A percentile compares a stretch with the other conserved stretches of the same genome.
Evolutionary conservation across 2,113 vertebrate species (phyloP).

Genomic region (Oreotrochilus melanogaster): DNA sequence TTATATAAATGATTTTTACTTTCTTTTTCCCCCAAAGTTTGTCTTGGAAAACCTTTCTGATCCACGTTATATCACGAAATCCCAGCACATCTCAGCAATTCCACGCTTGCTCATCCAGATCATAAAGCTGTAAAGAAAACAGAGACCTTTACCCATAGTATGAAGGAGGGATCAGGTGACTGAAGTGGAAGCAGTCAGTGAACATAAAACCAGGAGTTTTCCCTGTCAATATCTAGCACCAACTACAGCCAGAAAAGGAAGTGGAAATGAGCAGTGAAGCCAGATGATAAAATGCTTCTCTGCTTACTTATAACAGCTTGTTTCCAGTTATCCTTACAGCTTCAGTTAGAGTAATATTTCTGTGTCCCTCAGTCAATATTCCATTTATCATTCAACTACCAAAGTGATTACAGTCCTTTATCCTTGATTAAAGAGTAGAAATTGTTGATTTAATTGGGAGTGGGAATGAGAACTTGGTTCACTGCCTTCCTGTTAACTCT

Average conservation of each 20-base stretch:
- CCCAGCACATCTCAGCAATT: not conserved
- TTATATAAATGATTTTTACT: not conserved
- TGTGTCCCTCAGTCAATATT: not conserved
- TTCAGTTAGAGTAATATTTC: not conserved
- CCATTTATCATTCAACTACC: not conserved
- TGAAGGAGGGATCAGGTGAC: not conserved
- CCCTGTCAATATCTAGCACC: not conserved
- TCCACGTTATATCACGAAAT: fast-evolving
- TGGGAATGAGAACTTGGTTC: not conserved
- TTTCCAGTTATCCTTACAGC: not conserved
- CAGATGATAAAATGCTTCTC: not conserved
- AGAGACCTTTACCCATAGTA: not conserved
- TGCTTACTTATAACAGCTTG: not conserved
- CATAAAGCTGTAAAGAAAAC: not conserved
- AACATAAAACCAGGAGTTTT: not conserved
- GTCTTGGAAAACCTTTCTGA: not conserved
- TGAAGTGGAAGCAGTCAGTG: not conserved
- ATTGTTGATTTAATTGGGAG: constrained; percentile 16
- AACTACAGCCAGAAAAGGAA: not conserved
- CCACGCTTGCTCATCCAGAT: not conserved
- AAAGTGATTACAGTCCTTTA: not conserved
- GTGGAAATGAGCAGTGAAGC: not conserved
- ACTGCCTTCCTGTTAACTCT: not conserved
- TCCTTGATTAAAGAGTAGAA: not conserved
- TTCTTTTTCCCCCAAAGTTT: not conserved